Evolutionary conservation across 2,888 invertebrate genomes (phyloP), one percentile per base, ranked within the genome.

Genomic region (Tiphia femorata): DNA sequence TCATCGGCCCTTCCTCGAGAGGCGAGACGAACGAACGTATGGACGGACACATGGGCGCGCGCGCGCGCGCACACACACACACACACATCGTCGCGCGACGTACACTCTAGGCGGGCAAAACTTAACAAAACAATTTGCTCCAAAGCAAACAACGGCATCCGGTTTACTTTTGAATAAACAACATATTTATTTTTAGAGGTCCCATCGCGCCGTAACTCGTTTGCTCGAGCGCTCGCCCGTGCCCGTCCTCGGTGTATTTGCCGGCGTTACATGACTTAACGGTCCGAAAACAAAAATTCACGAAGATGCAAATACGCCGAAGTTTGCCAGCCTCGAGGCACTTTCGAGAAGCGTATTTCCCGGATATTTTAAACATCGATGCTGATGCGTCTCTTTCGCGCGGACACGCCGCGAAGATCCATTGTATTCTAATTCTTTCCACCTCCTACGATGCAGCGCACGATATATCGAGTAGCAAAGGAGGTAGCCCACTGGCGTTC

Each of bases 121-220:
- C 81, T 78, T 81, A 83, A 83, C 83, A 83, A 83, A 83, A 83
- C 83, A 82, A 83, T 82, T 83, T 81, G 78, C 79, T 82, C 82
- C 77, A 82, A 83, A 83, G 83, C 81, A 83, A 83, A 83, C 83
- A 83, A 75, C 75, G 80, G 80, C 83, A 82, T 83, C 83, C 83
- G 83, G 83, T 83, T 83, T 83, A 80, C 82, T 83, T 82, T 81
- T 82, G 83, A 83, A 83, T 83, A 83, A 83, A 83, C 83, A 83
- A 83, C 82, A 81, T 81, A 82, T 83, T 82, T 83, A 83, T 83
- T 83, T 83, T 83, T 81, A 82, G 83, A 83, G 79, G 73, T 72
- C n/a, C n/a, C n/a, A 67, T 72, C 67, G 67, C 74, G 70, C 69
- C 73, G 72, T 72, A 69, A 72, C 70, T 72, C 66, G 70, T 61